Percentiles rank a stretch among this genome's conserved stretches.
Conservation (phyloP, 2,888 invertebrate genomes). For the Drosophila pullipes region DNA sequence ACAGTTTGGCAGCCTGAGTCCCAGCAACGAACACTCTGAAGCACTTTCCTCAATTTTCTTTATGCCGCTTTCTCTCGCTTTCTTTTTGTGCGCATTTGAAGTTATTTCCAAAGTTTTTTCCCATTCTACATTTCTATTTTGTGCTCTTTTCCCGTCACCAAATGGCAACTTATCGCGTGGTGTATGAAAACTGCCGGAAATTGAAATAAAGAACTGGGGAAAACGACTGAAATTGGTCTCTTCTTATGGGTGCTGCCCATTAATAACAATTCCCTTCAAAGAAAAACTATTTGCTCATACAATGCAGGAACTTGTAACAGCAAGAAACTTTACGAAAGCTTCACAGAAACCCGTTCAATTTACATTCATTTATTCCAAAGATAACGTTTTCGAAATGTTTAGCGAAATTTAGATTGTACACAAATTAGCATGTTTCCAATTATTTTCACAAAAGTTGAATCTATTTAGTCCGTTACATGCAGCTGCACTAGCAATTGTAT, state of each 20-base stretch:
- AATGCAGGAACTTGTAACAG: conserved; percentile 27
- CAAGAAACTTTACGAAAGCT: conserved; percentile 3
- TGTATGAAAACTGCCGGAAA: conserved; percentile 64
- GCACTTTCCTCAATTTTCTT: conserved; percentile 60
- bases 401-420: background rate
- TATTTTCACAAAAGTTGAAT: background rate
- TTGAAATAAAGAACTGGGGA: conserved; percentile 63
- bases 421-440: background rate
- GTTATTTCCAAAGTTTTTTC: conserved; percentile 69
- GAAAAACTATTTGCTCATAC: conserved; percentile 42
- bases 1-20: conserved; percentile 30
- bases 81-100: conserved; percentile 56
- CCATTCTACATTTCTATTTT: conserved; percentile 29
- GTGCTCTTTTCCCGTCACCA: conserved; percentile 49
- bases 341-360: conserved; percentile 4
- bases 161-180: conserved; percentile 67
- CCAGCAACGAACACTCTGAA: conserved; percentile 9
- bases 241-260: conserved; percentile 44
- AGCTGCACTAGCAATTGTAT: background rate
- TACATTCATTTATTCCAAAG: conserved; percentile 34
- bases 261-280: conserved; percentile 56
- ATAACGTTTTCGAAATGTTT: background rate
- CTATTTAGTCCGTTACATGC: background rate
- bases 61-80: conserved; percentile 41
- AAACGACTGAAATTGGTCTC: conserved; percentile 34